A percentile compares a stretch with the other conserved stretches of the same genome.
Evolutionary conservation across 2,113 vertebrate genomes (phyloP).

Genomic region (Cepphus grylle): DNA sequence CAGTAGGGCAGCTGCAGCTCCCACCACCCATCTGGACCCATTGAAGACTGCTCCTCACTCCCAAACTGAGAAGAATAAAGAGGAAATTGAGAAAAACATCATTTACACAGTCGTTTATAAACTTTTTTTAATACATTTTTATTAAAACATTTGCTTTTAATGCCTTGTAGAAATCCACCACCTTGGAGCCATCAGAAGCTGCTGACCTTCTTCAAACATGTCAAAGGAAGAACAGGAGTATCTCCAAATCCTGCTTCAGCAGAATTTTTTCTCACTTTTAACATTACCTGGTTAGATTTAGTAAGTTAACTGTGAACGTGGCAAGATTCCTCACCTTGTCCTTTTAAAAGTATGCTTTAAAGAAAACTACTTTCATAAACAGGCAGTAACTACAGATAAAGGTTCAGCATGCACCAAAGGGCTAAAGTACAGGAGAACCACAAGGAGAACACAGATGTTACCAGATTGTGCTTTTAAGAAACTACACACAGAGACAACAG

Average conservation of each 20-base stretch:
- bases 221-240: slow-evolving; percentile 14
- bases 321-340: slow-evolving; percentile 19
- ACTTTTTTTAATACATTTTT: slow-evolving; percentile 48
- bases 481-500: not conserved
- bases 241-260: not conserved
- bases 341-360: not conserved
- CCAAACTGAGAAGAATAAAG: not conserved
- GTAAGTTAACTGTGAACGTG: slow-evolving; percentile 9
- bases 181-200: slow-evolving; percentile 6
- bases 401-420: slow-evolving; percentile 34
- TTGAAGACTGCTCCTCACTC: not conserved
- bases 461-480: not conserved
- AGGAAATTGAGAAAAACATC: not conserved
- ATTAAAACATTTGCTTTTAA: slow-evolving; percentile 69
- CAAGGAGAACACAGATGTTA: not conserved
- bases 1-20: not conserved
- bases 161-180: slow-evolving; percentile 59
- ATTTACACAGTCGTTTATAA: slow-evolving; percentile 12
- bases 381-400: not conserved
- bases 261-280: slow-evolving; percentile 10
- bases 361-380: slow-evolving; percentile 14
- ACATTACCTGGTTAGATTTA: not conserved
- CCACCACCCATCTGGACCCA: not conserved
- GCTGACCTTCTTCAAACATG: slow-evolving; percentile 7
- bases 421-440: slow-evolving; percentile 6